Evolutionary conservation across 30 jellyfish, hydroid and myxozoan species (phyloP), one percentile per base, ranked within the genome.

Genomic region (Calvadosia cruxmelitensis): DNA sequence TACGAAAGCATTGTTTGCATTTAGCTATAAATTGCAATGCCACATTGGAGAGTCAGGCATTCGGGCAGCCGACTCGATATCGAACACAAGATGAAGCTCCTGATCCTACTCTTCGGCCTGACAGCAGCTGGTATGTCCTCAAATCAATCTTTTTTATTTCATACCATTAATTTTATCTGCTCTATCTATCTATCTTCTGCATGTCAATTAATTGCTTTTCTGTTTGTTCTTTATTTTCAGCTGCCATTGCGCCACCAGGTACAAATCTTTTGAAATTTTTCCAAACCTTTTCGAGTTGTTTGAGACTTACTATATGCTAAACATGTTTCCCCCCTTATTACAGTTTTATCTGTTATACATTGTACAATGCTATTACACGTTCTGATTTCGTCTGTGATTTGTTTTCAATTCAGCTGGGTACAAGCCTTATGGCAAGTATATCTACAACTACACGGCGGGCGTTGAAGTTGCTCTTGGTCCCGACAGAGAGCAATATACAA

Each of bases 341-440:
- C 33, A 63, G 82, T 73, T 72, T 29, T 53, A 67, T 72, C 63
- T 16, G 27, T 29, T 16, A 0, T 23, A 67, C 31, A 29, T 1
- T 3, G 10, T 26, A 31, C 23, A 26, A 35, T 29, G 62, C 49
- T 27, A 30, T 2, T 26, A 27, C 49, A 24, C 30, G 31, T 2
- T 30, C 25, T 51, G 31, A 12, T 31, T 3, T 12, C 3, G 27
- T 27, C 16, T 42, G 20, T 42, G 15, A 42, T 42, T 5, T 42
- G 57, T 42, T 42, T 42, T 5, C 57, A 42, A 5, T 34, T 66
- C 33, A 80, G 93, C 84, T 48, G 93, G 93, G 15, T 80, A 65
- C 78, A 80, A 80, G 67, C 85, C 67, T 71, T 49, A 30, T 24
- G 93, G 93, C 64, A 72, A 50, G 73, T 80, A 80, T 63, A 78